Evolutionary conservation across 2,113 vertebrate genomes (phyloP).

Genomic region (Ptyas mucosa): DNA sequence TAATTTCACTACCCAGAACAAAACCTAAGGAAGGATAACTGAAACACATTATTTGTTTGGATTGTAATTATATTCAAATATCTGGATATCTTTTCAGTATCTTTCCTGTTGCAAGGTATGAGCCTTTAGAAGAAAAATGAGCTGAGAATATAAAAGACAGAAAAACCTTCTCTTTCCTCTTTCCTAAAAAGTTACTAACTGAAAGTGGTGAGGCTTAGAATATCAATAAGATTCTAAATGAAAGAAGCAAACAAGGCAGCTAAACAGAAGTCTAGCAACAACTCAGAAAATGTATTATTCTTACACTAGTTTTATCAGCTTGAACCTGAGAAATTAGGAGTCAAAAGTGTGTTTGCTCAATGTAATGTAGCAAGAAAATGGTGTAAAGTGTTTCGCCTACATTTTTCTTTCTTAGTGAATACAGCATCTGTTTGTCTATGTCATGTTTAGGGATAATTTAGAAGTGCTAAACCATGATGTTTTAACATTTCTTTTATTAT

Average conservation of each 20-base stretch:
- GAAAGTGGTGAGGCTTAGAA: slow-evolving; percentile 6
- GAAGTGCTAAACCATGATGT: neutral
- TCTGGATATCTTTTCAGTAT: neutral
- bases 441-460: neutral
- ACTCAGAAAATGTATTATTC: neutral
- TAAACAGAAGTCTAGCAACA: neutral
- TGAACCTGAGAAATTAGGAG: neutral
- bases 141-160: neutral
- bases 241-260: neutral
- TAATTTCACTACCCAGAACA: neutral
- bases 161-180: neutral
- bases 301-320: neutral
- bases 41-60: neutral
- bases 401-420: neutral
- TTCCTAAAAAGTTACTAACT: neutral
- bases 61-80: neutral
- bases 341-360: neutral
- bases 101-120: neutral
- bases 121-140: neutral
- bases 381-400: neutral
- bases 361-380: neutral
- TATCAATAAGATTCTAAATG: neutral
- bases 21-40: neutral
- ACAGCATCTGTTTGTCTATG: neutral
- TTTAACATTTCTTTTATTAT: neutral